Percentiles rank a stretch among this genome's conserved stretches.
Evolutionary conservation across 2,113 vertebrate genomes (phyloP).

Genomic region (Myocastor coypus): DNA sequence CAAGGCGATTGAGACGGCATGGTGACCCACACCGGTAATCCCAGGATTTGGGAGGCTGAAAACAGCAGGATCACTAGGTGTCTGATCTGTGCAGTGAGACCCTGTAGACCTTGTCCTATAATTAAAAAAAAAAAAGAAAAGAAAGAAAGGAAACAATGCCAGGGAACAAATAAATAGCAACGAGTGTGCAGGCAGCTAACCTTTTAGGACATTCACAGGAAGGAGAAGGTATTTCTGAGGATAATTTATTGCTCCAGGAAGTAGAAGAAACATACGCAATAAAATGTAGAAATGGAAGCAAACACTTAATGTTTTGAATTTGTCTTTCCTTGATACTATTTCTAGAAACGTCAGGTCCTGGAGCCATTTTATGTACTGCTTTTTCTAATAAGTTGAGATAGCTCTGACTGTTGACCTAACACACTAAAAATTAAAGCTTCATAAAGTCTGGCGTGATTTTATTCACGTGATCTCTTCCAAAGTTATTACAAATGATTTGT

Average conservation of each 20-base stretch:
- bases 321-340: slow-evolving; percentile 2
- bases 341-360: slow-evolving; percentile 14
- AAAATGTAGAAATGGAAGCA: slow-evolving; percentile 1
- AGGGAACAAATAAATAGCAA: neutral
- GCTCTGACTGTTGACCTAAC: neutral
- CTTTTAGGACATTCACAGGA: neutral
- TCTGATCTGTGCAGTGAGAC: no score
- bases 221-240: neutral
- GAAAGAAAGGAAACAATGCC: neutral
- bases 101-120: no score
- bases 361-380: slow-evolving; percentile 18
- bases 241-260: neutral
- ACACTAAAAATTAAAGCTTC: slow-evolving; percentile 18
- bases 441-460: neutral
- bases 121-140: no score
- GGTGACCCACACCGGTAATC: no score
- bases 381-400: slow-evolving; percentile 52
- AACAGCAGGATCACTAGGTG: no score
- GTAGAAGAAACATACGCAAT: neutral
- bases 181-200: neutral
- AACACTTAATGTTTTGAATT: slow-evolving; percentile 20
- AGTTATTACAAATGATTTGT: slow-evolving; percentile 51
- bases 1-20: no score
- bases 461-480: slow-evolving; percentile 4
- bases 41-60: no score